phyloP scores from a whole-genome alignment of 2,888 invertebrate genomes.

The Napeogenes sylphis region DNA sequence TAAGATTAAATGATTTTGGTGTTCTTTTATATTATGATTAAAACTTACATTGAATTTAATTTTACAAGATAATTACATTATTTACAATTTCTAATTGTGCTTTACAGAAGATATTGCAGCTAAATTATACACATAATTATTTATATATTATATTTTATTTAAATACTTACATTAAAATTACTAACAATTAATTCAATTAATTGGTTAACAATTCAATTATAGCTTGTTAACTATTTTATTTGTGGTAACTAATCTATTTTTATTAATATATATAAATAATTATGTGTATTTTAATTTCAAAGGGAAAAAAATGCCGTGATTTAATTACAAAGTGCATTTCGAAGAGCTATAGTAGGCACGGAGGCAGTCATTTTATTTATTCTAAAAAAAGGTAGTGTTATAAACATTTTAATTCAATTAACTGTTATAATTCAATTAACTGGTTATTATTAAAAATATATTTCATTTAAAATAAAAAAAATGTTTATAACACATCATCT shows the following conservation, averaged over 20 bases:
- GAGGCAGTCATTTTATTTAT: slow-evolving; percentile 61
- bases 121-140: slow-evolving; percentile 58
- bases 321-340: slow-evolving; percentile 62
- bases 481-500: slow-evolving; percentile 16
- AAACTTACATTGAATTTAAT: slow-evolving; percentile 22
- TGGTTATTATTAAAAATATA: background rate
- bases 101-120: slow-evolving; percentile 2
- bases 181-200: background rate
- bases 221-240: background rate
- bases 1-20: slow-evolving; percentile 58
- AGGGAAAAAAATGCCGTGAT: slow-evolving; percentile 35
- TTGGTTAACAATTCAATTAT: background rate
- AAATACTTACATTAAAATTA: slow-evolving; percentile 38
- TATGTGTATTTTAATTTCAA: slow-evolving; percentile 14
- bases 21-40: slow-evolving; percentile 37
- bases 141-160: slow-evolving; percentile 57
- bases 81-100: slow-evolving; percentile 20
- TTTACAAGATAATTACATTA: slow-evolving; percentile 23
- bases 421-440: background rate
- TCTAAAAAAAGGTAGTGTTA: slow-evolving; percentile 2
- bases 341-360: slow-evolving; percentile 57
- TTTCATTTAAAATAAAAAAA: background rate
- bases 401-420: slow-evolving; percentile 4
- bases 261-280: slow-evolving; percentile 1
- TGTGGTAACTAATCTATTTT: background rate